Evolutionary conservation across 2,113 vertebrate species (phyloP).

Genomic region (Choloepus hoffmanni): DNA sequence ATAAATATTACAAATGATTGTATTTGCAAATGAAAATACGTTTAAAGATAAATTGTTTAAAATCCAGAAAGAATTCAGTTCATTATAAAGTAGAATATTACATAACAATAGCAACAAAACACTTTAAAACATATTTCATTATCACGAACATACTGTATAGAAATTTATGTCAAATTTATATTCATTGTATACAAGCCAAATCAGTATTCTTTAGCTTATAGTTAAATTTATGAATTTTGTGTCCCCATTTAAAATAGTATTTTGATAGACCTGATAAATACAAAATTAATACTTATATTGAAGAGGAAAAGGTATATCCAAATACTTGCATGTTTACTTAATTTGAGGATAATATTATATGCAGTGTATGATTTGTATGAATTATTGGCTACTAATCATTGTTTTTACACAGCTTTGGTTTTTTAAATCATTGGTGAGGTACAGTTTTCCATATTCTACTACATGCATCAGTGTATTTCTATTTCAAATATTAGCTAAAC

Average conservation of each 20-base stretch:
- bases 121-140: not conserved
- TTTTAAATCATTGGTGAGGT: slow-evolving; percentile 62
- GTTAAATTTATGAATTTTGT: slow-evolving; percentile 57
- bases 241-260: not conserved
- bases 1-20: slow-evolving; percentile 64
- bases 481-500: slow-evolving; percentile 78
- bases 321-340: slow-evolving; percentile 29
- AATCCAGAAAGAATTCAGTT: not conserved
- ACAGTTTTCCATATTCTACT: slow-evolving; percentile 70
- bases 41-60: slow-evolving; percentile 48
- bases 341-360: slow-evolving; percentile 43
- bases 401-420: too few relatives aligned
- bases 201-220: slow-evolving; percentile 20
- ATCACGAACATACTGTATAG: not conserved
- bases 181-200: slow-evolving; percentile 5
- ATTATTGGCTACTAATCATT: not conserved
- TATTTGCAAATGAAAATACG: slow-evolving; percentile 41
- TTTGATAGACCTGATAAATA: slow-evolving; percentile 32
- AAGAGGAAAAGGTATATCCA: slow-evolving; percentile 59
- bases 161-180: slow-evolving; percentile 59
- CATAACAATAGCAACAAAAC: not conserved
- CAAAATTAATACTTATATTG: not conserved
- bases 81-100: not conserved
- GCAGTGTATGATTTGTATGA: slow-evolving; percentile 20
- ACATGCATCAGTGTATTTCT: slow-evolving; percentile 69